Evolutionary conservation across 2,113 vertebrate species (phyloP).

Genomic region (Mormyrus lacerda): DNA sequence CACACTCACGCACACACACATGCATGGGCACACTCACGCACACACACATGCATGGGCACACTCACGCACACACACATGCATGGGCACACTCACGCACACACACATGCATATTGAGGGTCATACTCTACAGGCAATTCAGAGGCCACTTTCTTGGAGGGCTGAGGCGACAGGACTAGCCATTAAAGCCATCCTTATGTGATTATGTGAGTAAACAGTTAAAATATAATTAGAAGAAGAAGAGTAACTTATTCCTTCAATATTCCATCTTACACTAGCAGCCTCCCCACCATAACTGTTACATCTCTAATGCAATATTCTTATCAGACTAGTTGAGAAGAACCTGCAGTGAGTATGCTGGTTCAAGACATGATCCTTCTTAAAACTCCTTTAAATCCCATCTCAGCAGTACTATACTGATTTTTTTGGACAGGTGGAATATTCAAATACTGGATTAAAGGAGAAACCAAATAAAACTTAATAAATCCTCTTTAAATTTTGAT

Average conservation of each 20-base stretch:
- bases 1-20: too few relatives aligned
- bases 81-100: background rate
- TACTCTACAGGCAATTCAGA: background rate
- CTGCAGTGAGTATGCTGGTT: background rate
- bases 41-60: background rate
- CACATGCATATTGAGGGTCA: background rate
- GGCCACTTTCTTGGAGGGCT: background rate
- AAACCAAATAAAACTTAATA: background rate
- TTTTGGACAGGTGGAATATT: background rate
- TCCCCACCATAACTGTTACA: background rate
- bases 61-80: too few relatives aligned
- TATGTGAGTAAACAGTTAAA: background rate
- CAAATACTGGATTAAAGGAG: background rate
- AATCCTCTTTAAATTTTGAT: background rate
- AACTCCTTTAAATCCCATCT: background rate
- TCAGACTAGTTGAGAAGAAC: background rate
- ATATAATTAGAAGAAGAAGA: background rate
- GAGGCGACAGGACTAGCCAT: background rate
- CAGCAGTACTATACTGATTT: background rate
- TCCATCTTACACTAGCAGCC: background rate
- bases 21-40: too few relatives aligned
- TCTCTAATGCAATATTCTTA: background rate
- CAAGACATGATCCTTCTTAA: background rate
- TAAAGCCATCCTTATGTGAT: background rate
- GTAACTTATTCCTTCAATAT: background rate